These are phyloP conservation scores for Channallabes apus DNA, from an alignment of 2,797 vertebrate species.

Conservation along the genomic window DNA sequence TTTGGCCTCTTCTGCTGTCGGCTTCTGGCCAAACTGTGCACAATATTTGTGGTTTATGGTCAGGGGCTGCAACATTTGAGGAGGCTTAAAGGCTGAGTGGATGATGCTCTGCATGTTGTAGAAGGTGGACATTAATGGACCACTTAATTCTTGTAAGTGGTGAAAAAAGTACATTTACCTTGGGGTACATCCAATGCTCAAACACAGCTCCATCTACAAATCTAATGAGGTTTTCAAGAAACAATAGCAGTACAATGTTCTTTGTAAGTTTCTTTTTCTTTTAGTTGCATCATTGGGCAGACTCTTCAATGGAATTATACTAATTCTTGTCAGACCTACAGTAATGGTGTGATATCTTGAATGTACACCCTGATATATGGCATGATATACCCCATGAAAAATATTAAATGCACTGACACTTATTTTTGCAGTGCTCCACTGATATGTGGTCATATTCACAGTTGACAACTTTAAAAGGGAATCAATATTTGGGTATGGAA, in stretches of 20 bases:
- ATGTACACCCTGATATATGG: too few relatives aligned
- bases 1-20: constrained; percentile 76
- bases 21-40: constrained; percentile 75
- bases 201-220: neutral
- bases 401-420: too few relatives aligned
- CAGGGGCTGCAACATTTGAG: constrained; percentile 56
- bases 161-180: neutral
- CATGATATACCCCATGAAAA: too few relatives aligned
- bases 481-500: too few relatives aligned
- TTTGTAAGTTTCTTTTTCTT: too few relatives aligned
- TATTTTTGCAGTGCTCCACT: too few relatives aligned
- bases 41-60: constrained; percentile 78
- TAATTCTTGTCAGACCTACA: too few relatives aligned
- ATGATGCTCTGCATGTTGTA: constrained; percentile 76
- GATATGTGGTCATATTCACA: too few relatives aligned
- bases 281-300: too few relatives aligned
- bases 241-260: neutral
- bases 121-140: constrained; percentile 73
- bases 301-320: too few relatives aligned
- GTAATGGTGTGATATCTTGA: too few relatives aligned
- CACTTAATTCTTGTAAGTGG: constrained; percentile 79
- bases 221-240: neutral
- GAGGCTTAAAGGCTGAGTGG: constrained; percentile 64
- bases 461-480: too few relatives aligned
- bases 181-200: neutral